phyloP scores from a whole-genome alignment of 1,140 invertebrate genomes.

The Drosophila nasuta region DNA sequence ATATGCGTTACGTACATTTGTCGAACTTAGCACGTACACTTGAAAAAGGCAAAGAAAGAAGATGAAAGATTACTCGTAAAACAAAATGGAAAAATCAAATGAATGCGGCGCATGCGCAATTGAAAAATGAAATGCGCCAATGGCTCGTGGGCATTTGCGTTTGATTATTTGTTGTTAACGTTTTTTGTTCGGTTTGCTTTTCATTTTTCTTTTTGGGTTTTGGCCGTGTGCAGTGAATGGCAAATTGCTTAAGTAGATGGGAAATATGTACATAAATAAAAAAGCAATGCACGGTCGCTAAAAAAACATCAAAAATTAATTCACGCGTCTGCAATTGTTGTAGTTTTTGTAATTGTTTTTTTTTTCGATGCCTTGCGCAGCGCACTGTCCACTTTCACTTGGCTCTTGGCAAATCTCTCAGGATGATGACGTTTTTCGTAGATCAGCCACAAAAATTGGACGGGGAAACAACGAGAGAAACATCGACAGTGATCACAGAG shows the following conservation, averaged over 20 bases:
- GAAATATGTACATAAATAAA: slow-evolving; percentile 52
- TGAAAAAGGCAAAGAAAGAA: slow-evolving; percentile 5
- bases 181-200: slow-evolving; percentile 20
- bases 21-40: slow-evolving; percentile 8
- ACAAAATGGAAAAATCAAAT: slow-evolving; percentile 47
- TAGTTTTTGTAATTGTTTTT: slow-evolving; percentile 11
- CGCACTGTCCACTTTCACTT: slow-evolving; percentile 75
- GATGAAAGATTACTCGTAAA: neutral
- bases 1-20: slow-evolving; percentile 5
- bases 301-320: slow-evolving; percentile 70
- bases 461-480: slow-evolving; percentile 25
- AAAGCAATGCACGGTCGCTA: slow-evolving; percentile 40
- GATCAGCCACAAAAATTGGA: slow-evolving; percentile 50
- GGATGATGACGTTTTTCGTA: slow-evolving; percentile 62
- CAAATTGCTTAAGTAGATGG: slow-evolving; percentile 77
- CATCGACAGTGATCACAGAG: neutral
- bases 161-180: slow-evolving; percentile 28
- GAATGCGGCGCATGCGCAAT: slow-evolving; percentile 57
- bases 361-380: slow-evolving; percentile 3
- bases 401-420: slow-evolving; percentile 55
- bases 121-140: slow-evolving; percentile 73
- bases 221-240: slow-evolving; percentile 76
- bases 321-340: slow-evolving; percentile 69
- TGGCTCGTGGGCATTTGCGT: slow-evolving; percentile 39
- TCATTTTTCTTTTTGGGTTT: slow-evolving; percentile 26